These are phyloP conservation scores for Dromiciops gliroides DNA, from an alignment of 2,113 vertebrate genomes.

Conservation along the genomic window DNA sequence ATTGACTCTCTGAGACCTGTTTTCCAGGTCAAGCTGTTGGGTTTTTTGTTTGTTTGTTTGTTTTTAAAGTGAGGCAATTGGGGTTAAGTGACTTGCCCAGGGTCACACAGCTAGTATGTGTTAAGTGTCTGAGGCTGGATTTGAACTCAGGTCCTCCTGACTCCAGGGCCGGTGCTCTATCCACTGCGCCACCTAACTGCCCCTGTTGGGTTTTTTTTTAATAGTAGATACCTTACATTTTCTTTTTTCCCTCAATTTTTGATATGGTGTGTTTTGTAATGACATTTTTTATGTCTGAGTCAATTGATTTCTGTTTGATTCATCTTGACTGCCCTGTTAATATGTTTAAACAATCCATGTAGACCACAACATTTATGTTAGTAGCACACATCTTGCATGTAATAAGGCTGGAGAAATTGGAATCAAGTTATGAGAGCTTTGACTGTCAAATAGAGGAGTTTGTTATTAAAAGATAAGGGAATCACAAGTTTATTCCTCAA, in stretches of 20 bases:
- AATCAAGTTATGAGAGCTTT: neutral
- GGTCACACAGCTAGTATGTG: too few species aligned
- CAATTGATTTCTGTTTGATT: neutral
- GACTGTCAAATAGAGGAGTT: neutral
- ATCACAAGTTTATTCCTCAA: neutral
- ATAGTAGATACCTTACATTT: neutral
- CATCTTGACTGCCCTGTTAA: neutral
- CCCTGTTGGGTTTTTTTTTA: neutral
- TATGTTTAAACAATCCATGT: neutral
- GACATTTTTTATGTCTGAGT: neutral
- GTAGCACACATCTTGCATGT: neutral
- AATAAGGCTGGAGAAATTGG: neutral
- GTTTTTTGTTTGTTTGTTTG: too few species aligned
- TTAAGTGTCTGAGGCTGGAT: too few species aligned
- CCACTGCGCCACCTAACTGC: too few species aligned
- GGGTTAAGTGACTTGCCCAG: too few species aligned
- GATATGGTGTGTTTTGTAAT: neutral
- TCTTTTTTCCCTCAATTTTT: neutral
- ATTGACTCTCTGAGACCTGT: neutral
- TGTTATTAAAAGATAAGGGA: neutral
- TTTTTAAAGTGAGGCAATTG: too few species aligned
- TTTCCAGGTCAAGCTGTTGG: neutral
- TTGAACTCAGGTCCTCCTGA: too few species aligned
- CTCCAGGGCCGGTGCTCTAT: too few species aligned
- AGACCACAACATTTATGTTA: neutral